These are phyloP conservation scores for Micrasema longulum DNA, from an alignment of 1,140 invertebrate genomes.

Conservation along the genomic window DNA sequence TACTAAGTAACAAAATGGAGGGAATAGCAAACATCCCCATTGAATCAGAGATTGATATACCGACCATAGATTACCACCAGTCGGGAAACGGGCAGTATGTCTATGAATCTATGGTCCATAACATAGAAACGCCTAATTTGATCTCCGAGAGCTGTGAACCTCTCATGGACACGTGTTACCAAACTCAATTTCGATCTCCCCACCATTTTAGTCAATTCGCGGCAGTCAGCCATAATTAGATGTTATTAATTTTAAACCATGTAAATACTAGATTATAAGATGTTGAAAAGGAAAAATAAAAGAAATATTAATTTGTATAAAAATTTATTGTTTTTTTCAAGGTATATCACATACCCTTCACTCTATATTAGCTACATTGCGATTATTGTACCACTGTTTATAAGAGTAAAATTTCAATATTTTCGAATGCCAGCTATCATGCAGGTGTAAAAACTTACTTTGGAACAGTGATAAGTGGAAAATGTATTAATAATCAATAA, in stretches of 20 bases:
- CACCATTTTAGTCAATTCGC: conserved; percentile 52
- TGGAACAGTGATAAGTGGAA: neutral
- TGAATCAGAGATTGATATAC: conserved; percentile 51
- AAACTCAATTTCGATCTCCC: conserved; percentile 42
- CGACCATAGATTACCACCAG: conserved; percentile 46
- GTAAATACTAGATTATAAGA: conserved; percentile 43
- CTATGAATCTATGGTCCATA: conserved; percentile 44
- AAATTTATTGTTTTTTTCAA: conserved; percentile 45
- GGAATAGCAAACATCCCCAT: conserved; percentile 44
- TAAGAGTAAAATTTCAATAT: neutral
- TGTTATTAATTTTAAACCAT: conserved; percentile 26
- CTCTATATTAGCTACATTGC: conserved; percentile 41
- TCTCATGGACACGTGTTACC: conserved; percentile 50
- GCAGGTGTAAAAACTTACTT: conserved; percentile 6
- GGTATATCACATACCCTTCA: conserved; percentile 43
- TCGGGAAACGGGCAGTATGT: conserved; percentile 43
- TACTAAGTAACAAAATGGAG: conserved; percentile 44
- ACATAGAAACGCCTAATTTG: conserved; percentile 7
- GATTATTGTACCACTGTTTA: conserved; percentile 37
- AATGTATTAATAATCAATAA: too few species aligned
- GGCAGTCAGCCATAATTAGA: conserved; percentile 49
- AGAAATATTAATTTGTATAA: conserved; percentile 45
- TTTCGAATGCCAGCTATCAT: conserved; percentile 8
- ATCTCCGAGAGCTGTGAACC: conserved; percentile 44
- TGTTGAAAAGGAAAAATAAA: conserved; percentile 35